phyloP scores from a whole-genome alignment of 2,797 vertebrate genomes.

The Eulemur coronatus region DNA sequence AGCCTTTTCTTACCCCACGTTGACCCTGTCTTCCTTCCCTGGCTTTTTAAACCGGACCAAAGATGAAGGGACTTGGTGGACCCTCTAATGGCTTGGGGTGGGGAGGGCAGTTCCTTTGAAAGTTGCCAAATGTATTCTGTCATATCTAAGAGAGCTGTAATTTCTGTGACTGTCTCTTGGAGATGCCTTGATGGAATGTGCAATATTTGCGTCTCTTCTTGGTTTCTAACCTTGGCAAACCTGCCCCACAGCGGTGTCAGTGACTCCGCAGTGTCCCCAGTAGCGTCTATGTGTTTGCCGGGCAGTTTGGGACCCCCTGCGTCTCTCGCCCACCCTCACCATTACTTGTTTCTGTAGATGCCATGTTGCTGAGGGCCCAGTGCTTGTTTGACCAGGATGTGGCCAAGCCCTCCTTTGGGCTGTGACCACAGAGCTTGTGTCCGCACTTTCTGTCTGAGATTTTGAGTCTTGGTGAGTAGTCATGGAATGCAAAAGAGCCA shows the following conservation, averaged over 20 bases:
- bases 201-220: constrained; percentile 79
- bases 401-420: neutral
- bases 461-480: neutral
- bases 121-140: constrained; percentile 82
- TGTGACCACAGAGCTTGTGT: neutral
- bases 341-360: neutral
- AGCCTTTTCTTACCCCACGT: neutral
- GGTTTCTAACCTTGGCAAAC: constrained; percentile 74
- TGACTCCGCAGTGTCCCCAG: constrained; percentile 32
- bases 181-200: constrained; percentile 82
- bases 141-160: constrained; percentile 78
- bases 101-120: constrained; percentile 32
- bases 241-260: constrained; percentile 43
- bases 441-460: neutral
- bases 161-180: constrained; percentile 77
- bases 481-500: neutral
- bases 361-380: rapidly evolving
- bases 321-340: constrained; percentile 44
- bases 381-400: neutral
- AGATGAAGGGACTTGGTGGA: constrained; percentile 44
- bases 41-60: constrained; percentile 28
- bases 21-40: constrained; percentile 58
- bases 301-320: constrained; percentile 51
- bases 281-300: constrained; percentile 52
- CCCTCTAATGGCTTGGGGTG: constrained; percentile 50